A percentile compares a stretch with the other conserved stretches of the same genome.
phyloP scores from a whole-genome alignment of 2,888 invertebrate genomes.

The Micoletzkya japonica region DNA sequence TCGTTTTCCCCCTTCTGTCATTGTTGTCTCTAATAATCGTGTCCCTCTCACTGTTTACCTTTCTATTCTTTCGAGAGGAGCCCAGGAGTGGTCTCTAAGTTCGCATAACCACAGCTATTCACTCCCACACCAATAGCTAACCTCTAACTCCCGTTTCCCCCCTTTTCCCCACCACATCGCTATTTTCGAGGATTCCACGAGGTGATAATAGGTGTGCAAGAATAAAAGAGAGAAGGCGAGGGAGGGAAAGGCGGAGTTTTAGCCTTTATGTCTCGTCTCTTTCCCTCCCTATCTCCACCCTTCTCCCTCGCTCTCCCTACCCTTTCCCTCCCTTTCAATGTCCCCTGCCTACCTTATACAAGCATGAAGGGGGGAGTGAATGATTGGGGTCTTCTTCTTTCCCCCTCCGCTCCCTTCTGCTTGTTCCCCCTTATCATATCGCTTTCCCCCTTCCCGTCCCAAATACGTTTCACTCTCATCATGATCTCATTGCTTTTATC shows the following conservation, averaged over 20 bases:
- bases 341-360: not conserved
- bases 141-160: not conserved
- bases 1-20: too few species aligned
- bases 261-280: conserved; percentile 2
- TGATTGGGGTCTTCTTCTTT: conserved; percentile 19
- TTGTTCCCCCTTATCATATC: conserved; percentile 11
- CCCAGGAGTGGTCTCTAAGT: not conserved
- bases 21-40: too few species aligned
- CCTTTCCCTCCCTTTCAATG: not conserved
- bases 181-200: too few species aligned
- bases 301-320: not conserved
- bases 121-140: not conserved
- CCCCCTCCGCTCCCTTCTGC: conserved; percentile 22
- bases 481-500: conserved; percentile 1
- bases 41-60: too few species aligned
- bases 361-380: not conserved
- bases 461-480: conserved; percentile 11
- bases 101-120: not conserved
- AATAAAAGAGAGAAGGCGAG: not conserved
- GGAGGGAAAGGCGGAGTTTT: not conserved
- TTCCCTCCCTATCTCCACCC: conserved; percentile 2
- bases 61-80: too few species aligned
- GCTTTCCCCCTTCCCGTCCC: conserved; percentile 20
- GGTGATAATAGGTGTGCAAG: not conserved
- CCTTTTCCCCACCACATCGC: not conserved